Conservation (phyloP, 2,888 invertebrate genomes). For the Apoderus coryli region DNA sequence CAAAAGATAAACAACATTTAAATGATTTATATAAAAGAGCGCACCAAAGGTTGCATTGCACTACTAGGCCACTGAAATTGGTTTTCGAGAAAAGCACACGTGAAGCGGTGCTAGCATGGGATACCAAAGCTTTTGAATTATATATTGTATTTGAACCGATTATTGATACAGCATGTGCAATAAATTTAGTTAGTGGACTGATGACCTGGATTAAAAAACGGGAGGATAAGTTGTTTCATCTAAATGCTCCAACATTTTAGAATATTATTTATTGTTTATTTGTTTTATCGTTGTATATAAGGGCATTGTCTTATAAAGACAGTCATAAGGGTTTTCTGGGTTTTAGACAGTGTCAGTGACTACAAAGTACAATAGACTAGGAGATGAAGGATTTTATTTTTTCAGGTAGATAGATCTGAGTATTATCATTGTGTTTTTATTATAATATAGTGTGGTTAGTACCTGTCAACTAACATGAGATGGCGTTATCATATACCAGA, state of each 20-base stretch:
- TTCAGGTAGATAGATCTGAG: too few species aligned
- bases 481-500: too few species aligned
- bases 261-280: too few species aligned
- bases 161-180: constrained; percentile 72
- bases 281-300: too few species aligned
- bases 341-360: too few species aligned
- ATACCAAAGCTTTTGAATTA: constrained; percentile 82
- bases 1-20: constrained; percentile 36
- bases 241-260: constrained; percentile 68
- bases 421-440: too few species aligned
- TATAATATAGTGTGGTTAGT: too few species aligned
- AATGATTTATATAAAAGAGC: constrained; percentile 55
- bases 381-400: too few species aligned
- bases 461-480: too few species aligned
- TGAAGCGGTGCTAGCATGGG: constrained; percentile 88
- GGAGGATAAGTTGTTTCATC: constrained; percentile 80
- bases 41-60: constrained; percentile 67
- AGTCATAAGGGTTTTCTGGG: too few species aligned
- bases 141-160: constrained; percentile 87
- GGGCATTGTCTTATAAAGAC: too few species aligned
- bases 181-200: constrained; percentile 75
- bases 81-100: constrained; percentile 72
- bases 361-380: too few species aligned
- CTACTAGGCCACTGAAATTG: constrained; percentile 67
- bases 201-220: constrained; percentile 89